Evolutionary conservation across 2,888 invertebrate genomes (phyloP).

Genomic region (Ctenicera cuprea): DNA sequence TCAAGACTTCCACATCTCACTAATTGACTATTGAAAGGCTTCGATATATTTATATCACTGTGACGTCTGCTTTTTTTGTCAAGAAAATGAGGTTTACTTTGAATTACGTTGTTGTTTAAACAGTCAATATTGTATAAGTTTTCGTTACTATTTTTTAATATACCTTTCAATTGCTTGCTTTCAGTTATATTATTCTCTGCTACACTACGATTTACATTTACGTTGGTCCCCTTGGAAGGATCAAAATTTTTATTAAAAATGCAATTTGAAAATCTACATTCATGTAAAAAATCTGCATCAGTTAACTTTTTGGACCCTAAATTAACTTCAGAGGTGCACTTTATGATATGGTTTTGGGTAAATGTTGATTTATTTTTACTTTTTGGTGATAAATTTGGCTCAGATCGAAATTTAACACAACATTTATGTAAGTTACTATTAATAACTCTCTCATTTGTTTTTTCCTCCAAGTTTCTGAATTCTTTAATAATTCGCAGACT

Average conservation of each 20-base stretch:
- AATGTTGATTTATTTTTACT: constrained; percentile 14
- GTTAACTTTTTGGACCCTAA: constrained; percentile 53
- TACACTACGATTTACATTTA: constrained; percentile 65
- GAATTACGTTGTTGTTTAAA: constrained; percentile 62
- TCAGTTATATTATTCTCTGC: constrained; percentile 67
- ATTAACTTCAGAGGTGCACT: constrained; percentile 62
- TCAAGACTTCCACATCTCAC: constrained; percentile 72
- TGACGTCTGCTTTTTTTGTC: constrained; percentile 70
- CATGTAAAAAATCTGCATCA: constrained; percentile 68
- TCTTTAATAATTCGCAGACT: constrained; percentile 51
- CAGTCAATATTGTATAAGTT: constrained; percentile 59
- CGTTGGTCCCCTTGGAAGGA: constrained; percentile 71
- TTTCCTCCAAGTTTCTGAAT: constrained; percentile 44
- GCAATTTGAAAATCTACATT: constrained; percentile 70
- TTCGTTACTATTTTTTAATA: constrained; percentile 66
- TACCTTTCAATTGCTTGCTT: constrained; percentile 62
- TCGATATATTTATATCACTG: constrained; percentile 74
- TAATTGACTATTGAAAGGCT: constrained; percentile 71
- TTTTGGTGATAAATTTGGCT: constrained; percentile 66
- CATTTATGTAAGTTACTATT: constrained; percentile 55
- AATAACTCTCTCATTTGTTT: constrained; percentile 16
- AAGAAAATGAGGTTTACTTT: constrained; percentile 61
- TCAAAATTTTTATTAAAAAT: constrained; percentile 71
- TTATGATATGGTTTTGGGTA: constrained; percentile 46
- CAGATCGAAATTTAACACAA: constrained; percentile 64